Conservation (phyloP, 2,113 vertebrate genomes). For the Nothoprocta perdicaria region DNA sequence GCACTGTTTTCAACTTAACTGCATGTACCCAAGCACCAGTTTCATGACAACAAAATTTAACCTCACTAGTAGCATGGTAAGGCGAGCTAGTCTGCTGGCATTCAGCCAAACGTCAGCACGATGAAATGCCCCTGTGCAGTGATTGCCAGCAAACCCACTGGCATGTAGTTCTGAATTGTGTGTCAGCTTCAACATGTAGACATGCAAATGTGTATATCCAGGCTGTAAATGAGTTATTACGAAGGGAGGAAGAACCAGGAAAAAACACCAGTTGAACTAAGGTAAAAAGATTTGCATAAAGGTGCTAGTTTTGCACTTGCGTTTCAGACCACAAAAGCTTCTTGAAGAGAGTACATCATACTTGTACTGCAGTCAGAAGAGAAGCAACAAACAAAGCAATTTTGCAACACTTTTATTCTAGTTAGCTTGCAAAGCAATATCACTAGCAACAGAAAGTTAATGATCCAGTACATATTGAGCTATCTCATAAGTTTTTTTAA, state of each 20-base stretch:
- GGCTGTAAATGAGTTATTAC: background rate
- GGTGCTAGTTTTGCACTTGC: background rate
- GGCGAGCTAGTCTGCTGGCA: background rate
- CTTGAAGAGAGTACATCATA: background rate
- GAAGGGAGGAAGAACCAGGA: background rate
- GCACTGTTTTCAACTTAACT: background rate
- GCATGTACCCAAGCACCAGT: accelerated
- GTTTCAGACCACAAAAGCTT: background rate
- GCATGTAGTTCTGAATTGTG: background rate
- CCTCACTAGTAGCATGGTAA: background rate
- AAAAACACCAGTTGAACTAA: background rate
- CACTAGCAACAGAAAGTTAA: background rate
- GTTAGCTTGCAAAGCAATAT: background rate
- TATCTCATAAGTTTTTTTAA: background rate
- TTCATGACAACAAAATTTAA: background rate
- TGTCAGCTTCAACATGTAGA: background rate
- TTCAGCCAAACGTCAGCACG: background rate
- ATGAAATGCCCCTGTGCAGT: background rate
- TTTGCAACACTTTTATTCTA: background rate
- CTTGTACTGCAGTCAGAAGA: background rate
- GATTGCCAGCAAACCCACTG: background rate
- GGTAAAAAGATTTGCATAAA: background rate
- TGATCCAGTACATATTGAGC: background rate
- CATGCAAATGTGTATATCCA: background rate
- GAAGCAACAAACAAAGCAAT: background rate